Base-by-base conservation (phyloP, 2,113 vertebrate genomes). In the Hemiscyllium ocellatum region DNA sequence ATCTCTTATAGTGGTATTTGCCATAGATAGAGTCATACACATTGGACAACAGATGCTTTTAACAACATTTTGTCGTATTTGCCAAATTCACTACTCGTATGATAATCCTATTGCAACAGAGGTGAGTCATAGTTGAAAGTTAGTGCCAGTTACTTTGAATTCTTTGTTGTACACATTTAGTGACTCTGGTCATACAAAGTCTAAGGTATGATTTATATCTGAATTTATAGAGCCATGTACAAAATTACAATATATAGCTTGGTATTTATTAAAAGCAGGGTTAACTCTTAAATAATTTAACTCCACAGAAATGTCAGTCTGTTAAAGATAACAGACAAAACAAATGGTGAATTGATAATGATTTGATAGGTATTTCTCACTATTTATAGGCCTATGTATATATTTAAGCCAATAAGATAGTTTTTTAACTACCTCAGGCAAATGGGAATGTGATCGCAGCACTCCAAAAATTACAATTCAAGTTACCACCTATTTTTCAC, bases 21-120 rank as follows among this genome's bases (percentile, higher is more conserved):
- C 52, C 47, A 29, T 76, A 95, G 94, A 95, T 76, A 72, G 91
- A 69, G 4, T 93, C n/a, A 19, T 93, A 66, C 89, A 93, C 89
- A 93, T 37, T 93, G 72, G 94, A 95, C 94, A 95, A 95, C 70
- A 50, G 94, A 95, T 70, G 94, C 94, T 95, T 95, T 95, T 95
- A 72, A 72, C 50, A 95, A 72, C 37, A 20, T 69, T 76, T 93
- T 95, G 69, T 15, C 47, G 4, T 7, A 12, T 42, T 76, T 95
- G 94, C 94, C 94, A 95, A 95, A 95, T 72, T 33, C 50, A 95
- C 94, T 95, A 50, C 72, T 72, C 76, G 42, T 33, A 72, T 29
- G 50, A 6, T 13, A 95, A 95, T 50, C 94, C 69, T 52, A 50
- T 95, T 76, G 69, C 94, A 76, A 76, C 42, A 95, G 94, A 50